A percentile compares a stretch with the other conserved stretches of the same genome.
These are phyloP conservation scores for Myotis davidii DNA, from an alignment of 2,113 vertebrate genomes.

Conservation along the genomic window DNA sequence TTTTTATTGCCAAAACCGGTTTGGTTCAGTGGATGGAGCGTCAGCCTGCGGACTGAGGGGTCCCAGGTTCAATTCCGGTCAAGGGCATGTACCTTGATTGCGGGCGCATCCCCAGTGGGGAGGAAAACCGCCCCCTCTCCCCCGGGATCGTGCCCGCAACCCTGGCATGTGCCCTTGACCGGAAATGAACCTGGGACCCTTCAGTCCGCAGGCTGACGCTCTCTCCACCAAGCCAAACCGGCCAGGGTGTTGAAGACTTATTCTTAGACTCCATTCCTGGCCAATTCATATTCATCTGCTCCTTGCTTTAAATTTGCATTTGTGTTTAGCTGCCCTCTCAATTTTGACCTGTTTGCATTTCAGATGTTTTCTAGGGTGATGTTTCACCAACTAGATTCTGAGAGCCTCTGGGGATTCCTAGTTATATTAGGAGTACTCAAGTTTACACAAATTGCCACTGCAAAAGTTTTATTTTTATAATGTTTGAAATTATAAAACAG, in stretches of 20 bases:
- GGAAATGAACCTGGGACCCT: too few species aligned
- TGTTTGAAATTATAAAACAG: background rate
- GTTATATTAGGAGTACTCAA: background rate
- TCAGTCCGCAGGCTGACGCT: too few species aligned
- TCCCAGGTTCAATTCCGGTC: too few species aligned
- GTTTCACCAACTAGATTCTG: background rate
- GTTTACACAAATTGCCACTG: background rate
- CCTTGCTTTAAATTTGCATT: background rate
- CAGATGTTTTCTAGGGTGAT: background rate
- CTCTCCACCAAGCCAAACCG: too few species aligned
- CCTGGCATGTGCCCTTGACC: too few species aligned
- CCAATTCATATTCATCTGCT: background rate
- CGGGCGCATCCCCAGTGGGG: too few species aligned
- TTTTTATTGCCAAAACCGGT: too few species aligned
- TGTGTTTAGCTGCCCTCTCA: background rate
- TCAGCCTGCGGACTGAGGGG: too few species aligned
- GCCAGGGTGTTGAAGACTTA: background rate
- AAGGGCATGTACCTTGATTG: too few species aligned
- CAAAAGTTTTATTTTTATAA: background rate
- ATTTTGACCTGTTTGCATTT: background rate
- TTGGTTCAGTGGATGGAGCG: too few species aligned
- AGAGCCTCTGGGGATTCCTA: background rate
- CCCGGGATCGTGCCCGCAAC: too few species aligned
- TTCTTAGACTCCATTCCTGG: background rate
- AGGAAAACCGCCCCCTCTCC: too few species aligned